Evolutionary conservation across 1,140 invertebrate species (phyloP).

Genomic region (Drosophila ananassae): DNA sequence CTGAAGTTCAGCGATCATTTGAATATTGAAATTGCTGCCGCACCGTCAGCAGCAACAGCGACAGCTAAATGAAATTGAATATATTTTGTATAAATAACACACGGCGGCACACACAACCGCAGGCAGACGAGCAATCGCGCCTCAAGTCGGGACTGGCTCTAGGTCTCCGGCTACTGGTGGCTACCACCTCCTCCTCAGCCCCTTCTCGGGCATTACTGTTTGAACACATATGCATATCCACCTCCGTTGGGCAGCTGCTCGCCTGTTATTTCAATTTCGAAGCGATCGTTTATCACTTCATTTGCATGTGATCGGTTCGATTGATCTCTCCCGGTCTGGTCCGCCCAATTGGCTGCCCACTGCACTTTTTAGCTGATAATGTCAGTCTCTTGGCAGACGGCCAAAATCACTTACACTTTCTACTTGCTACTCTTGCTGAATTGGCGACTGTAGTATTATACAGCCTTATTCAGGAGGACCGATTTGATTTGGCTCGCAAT

Average conservation of each 20-base stretch:
- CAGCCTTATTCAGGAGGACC: slow-evolving; percentile 5
- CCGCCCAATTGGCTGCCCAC: slow-evolving; percentile 38
- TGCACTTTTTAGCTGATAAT: slow-evolving; percentile 66
- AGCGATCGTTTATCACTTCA: slow-evolving; percentile 83
- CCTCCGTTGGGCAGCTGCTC: slow-evolving; percentile 59
- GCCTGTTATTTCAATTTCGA: slow-evolving; percentile 80
- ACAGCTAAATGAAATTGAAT: slow-evolving; percentile 76
- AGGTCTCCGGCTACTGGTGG: slow-evolving; percentile 43
- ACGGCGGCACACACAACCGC: slow-evolving; percentile 44
- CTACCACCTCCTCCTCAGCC: slow-evolving; percentile 19
- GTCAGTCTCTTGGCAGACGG: slow-evolving; percentile 58
- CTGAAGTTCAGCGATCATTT: slow-evolving; percentile 62
- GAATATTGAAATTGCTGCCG: slow-evolving; percentile 71
- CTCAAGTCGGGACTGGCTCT: slow-evolving; percentile 52
- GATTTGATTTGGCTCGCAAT: slow-evolving; percentile 18
- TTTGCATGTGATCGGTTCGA: slow-evolving; percentile 70
- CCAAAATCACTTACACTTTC: slow-evolving; percentile 74
- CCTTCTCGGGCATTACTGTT: slow-evolving; percentile 11
- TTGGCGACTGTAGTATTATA: neutral
- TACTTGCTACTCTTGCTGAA: slow-evolving; percentile 29
- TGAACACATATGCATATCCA: slow-evolving; percentile 41
- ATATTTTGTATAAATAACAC: slow-evolving; percentile 78
- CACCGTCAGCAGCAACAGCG: slow-evolving; percentile 9
- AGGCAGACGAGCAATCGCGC: slow-evolving; percentile 49
- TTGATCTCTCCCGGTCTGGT: slow-evolving; percentile 30